Base-by-base conservation (phyloP, 30 jellyfish, hydroid and myxozoan genomes). In the Pseudorhiza aurosa region DNA sequence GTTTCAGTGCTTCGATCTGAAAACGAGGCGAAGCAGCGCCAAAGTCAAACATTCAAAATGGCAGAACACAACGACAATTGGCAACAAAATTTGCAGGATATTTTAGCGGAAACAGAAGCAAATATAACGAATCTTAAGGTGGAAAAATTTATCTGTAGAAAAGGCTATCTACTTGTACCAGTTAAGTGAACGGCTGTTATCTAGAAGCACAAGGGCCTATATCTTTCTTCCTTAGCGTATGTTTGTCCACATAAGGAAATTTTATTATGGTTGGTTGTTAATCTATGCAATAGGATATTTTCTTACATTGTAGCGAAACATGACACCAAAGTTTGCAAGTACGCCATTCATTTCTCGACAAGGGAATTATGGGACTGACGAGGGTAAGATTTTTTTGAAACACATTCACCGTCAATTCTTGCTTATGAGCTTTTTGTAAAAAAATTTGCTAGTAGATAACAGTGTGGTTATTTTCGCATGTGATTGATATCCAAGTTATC, bases 11-110 rank as follows among this genome's bases (percentile, higher is more conserved):
- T 67, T 47, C 30, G 64, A 0, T 18, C 15, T 42, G 45, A 33
- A 40, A 8, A 33, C 58, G 83, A 70, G 83, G 31, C 57, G 2
- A 46, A 11, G 37, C 24, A 28, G 83, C 83, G 83, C 83, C 83
- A 70, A 70, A 68, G 58, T 18, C 18, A 70, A 70, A 26, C 29
- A 53, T 11, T 9, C 36, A 70, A 70, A 47, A 70, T 70, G 83
- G 83, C 83, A 55, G 40, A 53, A 19, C 24, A 53, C 72, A 22
- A 15, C n/a, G 83, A 47, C 0, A 47, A 29, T 21, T 70, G 83
- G 83, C 71, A 70, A 26, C 28, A 26, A 22, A 46, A 56, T 9
- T 46, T 70, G 56, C 57, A 58, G 37, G 29, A 21, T 57, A 70
- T 70, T 26, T 33, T 70, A 15, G n/a, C 68, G 9, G 83, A 70